Base-by-base conservation (phyloP, 1,140 invertebrate genomes). In the Formica exsecta region DNA sequence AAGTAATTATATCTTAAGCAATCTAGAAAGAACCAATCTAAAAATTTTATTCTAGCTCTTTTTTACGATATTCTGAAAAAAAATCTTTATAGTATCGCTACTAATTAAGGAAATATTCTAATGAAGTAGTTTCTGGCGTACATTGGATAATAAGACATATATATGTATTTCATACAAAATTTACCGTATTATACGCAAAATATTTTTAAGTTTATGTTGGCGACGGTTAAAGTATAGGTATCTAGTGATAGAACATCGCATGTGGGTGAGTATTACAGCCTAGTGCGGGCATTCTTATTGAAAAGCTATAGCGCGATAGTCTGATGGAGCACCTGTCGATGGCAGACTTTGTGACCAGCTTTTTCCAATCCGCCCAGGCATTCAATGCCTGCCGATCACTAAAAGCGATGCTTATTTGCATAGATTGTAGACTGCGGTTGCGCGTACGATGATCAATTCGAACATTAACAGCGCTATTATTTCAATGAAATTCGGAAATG, bases 321-420 rank as follows among this genome's bases (percentile, higher is more conserved):
- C 74, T 90, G 89, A 90, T 90, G 75, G 75, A 90, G 86, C 70
- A 87, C 86, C 88, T 89, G 88, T 90, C 89, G 79, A 83, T 76
- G 75, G 11, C 89, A 90, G 86, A 87, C 85, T 73, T 89, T 51
- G 76, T 51, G 76, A 77, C 77, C 81, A 81, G 81, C 80, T 81
- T 86, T 87, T 90, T 90, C 86, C 74, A 87, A 90, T 90, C 51
- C 80, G 64, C 48, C 25, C 57, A 71, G 68, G 75, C 70, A 90
- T 90, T 90, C 86, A 87, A 36, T 62, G 36, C 9, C 44, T 77
- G 22, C 74, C 74, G 85, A 65, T 85, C 48, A 86, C 70, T 74
- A 87, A 90, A 90, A 80, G 86, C 71, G 65, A 54, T 68, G 80
- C 74, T 87, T 89, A 85, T 90, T 87, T 87, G 70, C 80, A 38